A percentile compares a stretch with the other conserved stretches of the same genome.
Conservation (phyloP, 1,140 invertebrate genomes). For the Heliconius himera region DNA sequence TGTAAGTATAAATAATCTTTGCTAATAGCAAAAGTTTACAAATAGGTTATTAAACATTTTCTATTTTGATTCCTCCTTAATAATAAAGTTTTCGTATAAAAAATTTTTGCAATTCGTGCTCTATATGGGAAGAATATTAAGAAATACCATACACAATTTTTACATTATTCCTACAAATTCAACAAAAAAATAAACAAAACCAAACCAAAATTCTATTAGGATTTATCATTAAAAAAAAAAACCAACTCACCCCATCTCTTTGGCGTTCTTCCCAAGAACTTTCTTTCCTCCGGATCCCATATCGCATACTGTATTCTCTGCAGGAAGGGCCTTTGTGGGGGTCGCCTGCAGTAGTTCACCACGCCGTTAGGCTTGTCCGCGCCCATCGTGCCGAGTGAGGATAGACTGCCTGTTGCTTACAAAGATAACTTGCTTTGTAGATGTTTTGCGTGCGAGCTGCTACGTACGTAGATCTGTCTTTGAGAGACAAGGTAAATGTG, state of each 20-base stretch:
- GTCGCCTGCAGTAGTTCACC: slow-evolving; percentile 67
- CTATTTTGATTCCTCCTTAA: too few species aligned
- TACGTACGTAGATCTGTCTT: background rate
- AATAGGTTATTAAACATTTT: too few species aligned
- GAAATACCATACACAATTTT: too few species aligned
- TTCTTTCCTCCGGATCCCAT: slow-evolving; percentile 85
- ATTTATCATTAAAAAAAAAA: background rate
- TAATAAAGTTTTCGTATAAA: too few species aligned
- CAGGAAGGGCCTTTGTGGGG: slow-evolving; percentile 63
- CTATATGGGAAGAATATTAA: too few species aligned
- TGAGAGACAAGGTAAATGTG: background rate
- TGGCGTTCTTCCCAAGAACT: slow-evolving; percentile 86
- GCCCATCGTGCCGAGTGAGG: slow-evolving; percentile 57
- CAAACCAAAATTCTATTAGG: too few species aligned
- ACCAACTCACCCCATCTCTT: slow-evolving; percentile 87
- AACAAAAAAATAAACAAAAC: too few species aligned
- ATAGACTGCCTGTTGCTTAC: slow-evolving; percentile 1
- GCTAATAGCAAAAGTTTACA: too few species aligned
- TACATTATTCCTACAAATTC: too few species aligned
- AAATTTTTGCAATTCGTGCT: too few species aligned
- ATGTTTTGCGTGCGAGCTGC: background rate
- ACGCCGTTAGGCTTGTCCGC: slow-evolving; percentile 71
- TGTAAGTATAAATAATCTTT: too few species aligned
- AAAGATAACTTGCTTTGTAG: slow-evolving; percentile 11
- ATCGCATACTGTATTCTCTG: slow-evolving; percentile 83